These are phyloP conservation scores for Malacoraja senta DNA, from an alignment of 2,797 vertebrate genomes.

Conservation along the genomic window DNA sequence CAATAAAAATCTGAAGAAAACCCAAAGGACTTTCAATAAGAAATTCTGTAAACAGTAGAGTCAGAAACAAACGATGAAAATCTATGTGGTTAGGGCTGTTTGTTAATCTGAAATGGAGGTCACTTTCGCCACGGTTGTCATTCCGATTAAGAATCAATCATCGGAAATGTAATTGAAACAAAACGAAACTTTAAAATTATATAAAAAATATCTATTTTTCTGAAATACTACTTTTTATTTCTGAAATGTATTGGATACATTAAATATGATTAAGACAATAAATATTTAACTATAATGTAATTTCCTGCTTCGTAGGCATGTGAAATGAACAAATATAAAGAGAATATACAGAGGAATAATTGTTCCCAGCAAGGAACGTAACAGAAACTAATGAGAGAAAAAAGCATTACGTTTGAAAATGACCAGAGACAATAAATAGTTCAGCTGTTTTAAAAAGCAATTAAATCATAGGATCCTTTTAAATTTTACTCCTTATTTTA, in stretches of 20 bases:
- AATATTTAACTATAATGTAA: background rate
- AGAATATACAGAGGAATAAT: background rate
- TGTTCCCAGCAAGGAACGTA: background rate
- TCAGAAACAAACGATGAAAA: background rate
- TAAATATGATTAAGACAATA: background rate
- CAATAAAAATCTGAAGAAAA: too few relatives aligned
- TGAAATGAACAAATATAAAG: background rate
- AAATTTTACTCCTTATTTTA: background rate
- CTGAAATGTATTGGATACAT: background rate
- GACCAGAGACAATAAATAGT: background rate
- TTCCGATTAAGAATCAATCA: background rate
- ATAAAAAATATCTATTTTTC: background rate
- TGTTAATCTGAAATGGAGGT: background rate
- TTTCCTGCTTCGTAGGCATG: background rate
- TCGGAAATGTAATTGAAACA: background rate
- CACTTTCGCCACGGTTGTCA: background rate
- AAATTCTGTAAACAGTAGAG: background rate
- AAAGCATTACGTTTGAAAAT: background rate
- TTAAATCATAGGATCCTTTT: background rate
- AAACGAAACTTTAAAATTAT: background rate
- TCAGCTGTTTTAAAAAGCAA: background rate
- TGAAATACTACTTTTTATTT: too few relatives aligned
- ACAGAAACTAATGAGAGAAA: background rate
- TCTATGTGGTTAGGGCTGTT: background rate
- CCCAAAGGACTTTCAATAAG: too few relatives aligned